A percentile compares a stretch with the other conserved stretches of the same genome.
Conservation (phyloP, 2,113 vertebrate species). For the Anser brachyrhynchus region DNA sequence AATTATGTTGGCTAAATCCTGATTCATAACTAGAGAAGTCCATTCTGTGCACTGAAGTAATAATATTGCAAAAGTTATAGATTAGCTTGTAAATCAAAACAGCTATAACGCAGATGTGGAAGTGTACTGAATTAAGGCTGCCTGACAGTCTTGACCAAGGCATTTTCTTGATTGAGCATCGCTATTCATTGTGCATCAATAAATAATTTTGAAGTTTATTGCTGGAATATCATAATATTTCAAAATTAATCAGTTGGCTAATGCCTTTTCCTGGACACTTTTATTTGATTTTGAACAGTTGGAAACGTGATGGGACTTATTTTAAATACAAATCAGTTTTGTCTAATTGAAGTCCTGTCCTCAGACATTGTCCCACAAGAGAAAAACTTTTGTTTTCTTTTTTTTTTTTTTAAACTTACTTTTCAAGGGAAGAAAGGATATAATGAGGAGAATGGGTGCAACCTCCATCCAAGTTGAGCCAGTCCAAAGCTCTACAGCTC, state of each 20-base stretch:
- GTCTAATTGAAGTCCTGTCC: neutral
- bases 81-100: neutral
- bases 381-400: neutral
- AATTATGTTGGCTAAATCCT: neutral
- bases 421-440: constrained; percentile 59
- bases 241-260: neutral
- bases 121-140: neutral
- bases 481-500: constrained; percentile 76
- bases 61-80: neutral
- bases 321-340: neutral
- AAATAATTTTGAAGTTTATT: neutral
- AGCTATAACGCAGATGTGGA: neutral
- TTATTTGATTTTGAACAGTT: neutral
- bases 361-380: neutral
- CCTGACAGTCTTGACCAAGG: neutral
- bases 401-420: constrained; percentile 52
- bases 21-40: neutral
- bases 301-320: neutral
- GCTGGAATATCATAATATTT: neutral
- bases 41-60: neutral
- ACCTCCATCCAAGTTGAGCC: constrained; percentile 77
- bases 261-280: neutral
- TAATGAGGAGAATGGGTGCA: constrained; percentile 8
- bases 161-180: neutral
- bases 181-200: neutral